Evolutionary conservation across 1,140 invertebrate species (phyloP).

Genomic region (Hypsibius dujardini): DNA sequence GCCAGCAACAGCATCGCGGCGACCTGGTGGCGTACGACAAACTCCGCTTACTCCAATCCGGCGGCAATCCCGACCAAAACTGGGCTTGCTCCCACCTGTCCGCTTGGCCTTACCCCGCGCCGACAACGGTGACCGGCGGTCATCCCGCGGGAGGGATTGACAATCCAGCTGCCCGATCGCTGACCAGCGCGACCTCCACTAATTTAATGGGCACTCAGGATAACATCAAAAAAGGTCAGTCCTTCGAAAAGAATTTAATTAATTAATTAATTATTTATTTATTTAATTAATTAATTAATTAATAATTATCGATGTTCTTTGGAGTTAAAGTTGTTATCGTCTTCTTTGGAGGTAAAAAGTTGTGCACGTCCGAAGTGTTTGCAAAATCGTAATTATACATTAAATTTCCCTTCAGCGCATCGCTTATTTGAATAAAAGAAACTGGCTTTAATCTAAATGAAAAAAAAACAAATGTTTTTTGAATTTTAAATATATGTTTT

Average conservation of each 20-base stretch:
- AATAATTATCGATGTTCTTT: no score
- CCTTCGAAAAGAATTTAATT: neutral
- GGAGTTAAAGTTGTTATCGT: no score
- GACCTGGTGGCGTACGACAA: slow-evolving; percentile 26
- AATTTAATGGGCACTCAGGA: neutral
- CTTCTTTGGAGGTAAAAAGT: no score
- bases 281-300: no score
- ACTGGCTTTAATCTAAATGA: no score
- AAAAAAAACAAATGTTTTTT: no score
- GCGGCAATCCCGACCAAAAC: neutral
- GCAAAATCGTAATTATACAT: no score
- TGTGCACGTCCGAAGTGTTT: no score
- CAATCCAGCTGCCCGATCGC: neutral
- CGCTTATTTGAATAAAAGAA: no score
- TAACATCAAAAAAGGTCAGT: slow-evolving; percentile 2
- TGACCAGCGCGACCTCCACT: neutral
- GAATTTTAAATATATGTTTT: no score
- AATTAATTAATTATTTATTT: no score
- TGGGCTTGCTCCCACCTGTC: neutral
- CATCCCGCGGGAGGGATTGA: neutral
- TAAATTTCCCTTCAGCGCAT: no score
- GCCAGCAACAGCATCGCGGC: slow-evolving; percentile 22
- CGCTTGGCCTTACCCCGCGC: neutral
- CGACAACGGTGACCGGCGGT: neutral
- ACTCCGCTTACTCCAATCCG: slow-evolving; percentile 23